Base-by-base conservation (phyloP, 2,797 vertebrate species). In the Psittacula echo region DNA sequence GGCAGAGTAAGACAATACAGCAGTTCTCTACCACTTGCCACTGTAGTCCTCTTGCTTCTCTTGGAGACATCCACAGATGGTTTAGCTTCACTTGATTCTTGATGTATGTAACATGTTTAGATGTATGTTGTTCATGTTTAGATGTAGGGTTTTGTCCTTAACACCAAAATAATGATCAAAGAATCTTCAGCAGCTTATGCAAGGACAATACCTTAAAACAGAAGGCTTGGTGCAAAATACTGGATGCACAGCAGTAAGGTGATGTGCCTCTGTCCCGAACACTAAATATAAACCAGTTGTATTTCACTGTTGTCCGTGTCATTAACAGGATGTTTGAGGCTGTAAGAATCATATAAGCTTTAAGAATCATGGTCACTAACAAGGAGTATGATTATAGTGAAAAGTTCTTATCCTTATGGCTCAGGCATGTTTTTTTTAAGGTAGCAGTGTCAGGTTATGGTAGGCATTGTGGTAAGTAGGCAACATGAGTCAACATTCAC, bases 401-500 rank as follows among this genome's bases (percentile, higher is more conserved):
- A 78, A 66, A 30, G 13, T 26, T 23, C 45, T 39, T 37, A 37
- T 48, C 20, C 20, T 60, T 2, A 6, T 80, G 24, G 20, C 30
- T 53, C 37, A 70, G 54, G 37, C 47, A 50, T 50, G 0, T 37
- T 8, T 42, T 70, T 79, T 30, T 58, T 9, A 34, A 51, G 7
- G 19, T 45, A 60, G 11, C 20, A 64, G 9, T 13, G 4, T 81
- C 12, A 85, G 10, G 6, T 74, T 75, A 4, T 66, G 12, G 5
- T 67, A 34, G 13, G 11, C 5, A 39, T 21, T 24, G 8, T 9
- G 5, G 1, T 72, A 86, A 77, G 32, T 2, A 72, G n/a, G 29
- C 42, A 47, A 14, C 11, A 20, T 0, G 0, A 64, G 30, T 54
- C 10, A 12, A 8, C 18, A 11, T 71, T 58, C 66, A 58, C 20